These are phyloP conservation scores for Hemibagrus guttatus DNA, from an alignment of 2,797 vertebrate species.

Conservation along the genomic window DNA sequence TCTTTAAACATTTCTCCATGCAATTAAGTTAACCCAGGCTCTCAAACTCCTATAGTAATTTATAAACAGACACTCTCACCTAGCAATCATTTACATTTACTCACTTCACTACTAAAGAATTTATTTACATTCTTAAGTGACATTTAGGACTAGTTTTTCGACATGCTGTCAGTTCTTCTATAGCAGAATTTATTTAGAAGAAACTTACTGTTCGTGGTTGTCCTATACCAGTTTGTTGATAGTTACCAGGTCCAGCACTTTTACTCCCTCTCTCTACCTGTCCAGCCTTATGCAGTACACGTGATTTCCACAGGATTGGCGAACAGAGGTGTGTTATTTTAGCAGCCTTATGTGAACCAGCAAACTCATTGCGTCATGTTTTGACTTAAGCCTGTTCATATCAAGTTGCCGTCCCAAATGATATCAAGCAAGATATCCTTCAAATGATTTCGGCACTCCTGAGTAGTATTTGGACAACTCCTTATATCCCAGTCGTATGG, in stretches of 20 bases:
- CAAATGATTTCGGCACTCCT: constrained; percentile 56
- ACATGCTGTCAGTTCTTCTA: neutral
- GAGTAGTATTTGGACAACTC: constrained; percentile 23
- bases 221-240: constrained; percentile 1
- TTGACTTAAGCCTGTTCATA: constrained; percentile 11
- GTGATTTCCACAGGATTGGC: constrained; percentile 44
- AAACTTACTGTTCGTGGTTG: constrained; percentile 35
- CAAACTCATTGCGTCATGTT: constrained; percentile 25
- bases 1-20: neutral
- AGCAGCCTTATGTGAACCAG: constrained; percentile 24
- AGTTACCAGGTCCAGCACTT: constrained; percentile 1
- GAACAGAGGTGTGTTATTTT: constrained; percentile 47
- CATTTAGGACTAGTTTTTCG: neutral
- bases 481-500: constrained; percentile 40
- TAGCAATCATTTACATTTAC: neutral
- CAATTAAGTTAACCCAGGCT: neutral
- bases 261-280: constrained; percentile 36
- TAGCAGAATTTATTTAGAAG: neutral
- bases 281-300: constrained; percentile 40
- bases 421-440: constrained; percentile 62
- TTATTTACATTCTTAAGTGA: neutral
- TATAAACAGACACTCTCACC: neutral
- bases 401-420: constrained; percentile 8
- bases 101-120: neutral
- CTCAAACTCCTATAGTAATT: neutral